These are phyloP conservation scores for Rhabdophis nuchalis DNA, from an alignment of 2,797 vertebrate genomes.

Conservation along the genomic window DNA sequence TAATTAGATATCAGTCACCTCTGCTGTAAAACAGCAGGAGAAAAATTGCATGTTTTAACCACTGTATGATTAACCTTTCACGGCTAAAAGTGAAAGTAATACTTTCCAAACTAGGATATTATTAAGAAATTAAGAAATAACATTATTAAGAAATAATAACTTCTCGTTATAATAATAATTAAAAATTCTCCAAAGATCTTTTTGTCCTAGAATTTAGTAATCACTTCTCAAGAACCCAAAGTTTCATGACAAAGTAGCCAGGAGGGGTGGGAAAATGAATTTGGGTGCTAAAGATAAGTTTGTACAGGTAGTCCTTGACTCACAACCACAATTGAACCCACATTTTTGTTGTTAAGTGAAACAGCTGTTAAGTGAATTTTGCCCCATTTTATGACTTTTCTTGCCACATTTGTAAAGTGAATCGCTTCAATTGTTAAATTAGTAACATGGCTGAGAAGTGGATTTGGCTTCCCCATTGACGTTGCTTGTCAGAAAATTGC, in stretches of 20 bases:
- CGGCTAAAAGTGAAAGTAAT: not conserved
- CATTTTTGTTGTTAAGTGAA: too few relatives aligned
- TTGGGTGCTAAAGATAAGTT: not conserved
- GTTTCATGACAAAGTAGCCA: not conserved
- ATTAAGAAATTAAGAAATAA: not conserved
- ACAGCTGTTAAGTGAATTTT: too few relatives aligned
- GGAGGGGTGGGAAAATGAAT: not conserved
- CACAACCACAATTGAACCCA: too few relatives aligned
- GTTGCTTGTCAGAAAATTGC: too few relatives aligned
- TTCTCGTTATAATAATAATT: not conserved
- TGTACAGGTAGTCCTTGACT: not conserved
- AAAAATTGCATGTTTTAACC: not conserved
- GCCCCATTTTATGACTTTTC: too few relatives aligned
- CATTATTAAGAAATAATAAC: not conserved
- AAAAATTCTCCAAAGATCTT: not conserved
- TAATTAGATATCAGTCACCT: not conserved
- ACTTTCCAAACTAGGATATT: not conserved
- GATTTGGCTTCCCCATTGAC: too few relatives aligned
- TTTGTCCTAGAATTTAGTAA: not conserved
- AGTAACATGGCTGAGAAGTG: too few relatives aligned
- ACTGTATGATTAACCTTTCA: not conserved
- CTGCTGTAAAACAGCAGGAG: not conserved
- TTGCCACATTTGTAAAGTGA: too few relatives aligned
- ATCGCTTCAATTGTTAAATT: too few relatives aligned
- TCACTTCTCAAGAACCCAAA: not conserved